Base-by-base conservation (phyloP, 2,113 vertebrate genomes). In the Pao palembangensis region DNA sequence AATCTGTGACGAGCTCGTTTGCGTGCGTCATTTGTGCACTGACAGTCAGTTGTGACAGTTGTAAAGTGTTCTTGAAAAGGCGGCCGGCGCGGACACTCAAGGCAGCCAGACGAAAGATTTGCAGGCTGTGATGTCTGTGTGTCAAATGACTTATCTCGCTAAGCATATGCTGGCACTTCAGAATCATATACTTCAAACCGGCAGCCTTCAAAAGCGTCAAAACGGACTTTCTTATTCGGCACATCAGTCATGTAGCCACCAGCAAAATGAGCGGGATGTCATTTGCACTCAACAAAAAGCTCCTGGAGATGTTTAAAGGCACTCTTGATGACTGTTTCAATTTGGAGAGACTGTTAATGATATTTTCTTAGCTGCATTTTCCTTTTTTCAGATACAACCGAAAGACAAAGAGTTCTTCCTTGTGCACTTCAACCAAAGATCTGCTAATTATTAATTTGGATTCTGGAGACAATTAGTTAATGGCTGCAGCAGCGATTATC, bases 141-240 rank as follows among this genome's bases (percentile, higher is more conserved):
- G 88, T 88, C 85, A 86, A 86, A 90, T 88, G 69, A 86, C 90
- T 90, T 91, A 91, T 90, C 89, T 85, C 77, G 15, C 88, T 74
- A 74, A 87, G 88, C 88, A 90, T 87, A 85, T 83, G 89, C 88
- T 67, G 82, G 60, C 85, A 85, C 88, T 91, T 90, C 87, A 90
- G 76, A 90, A 88, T 90, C 90, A 87, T 81, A 82, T 72, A 88
- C 88, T 90, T 88, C 86, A 88, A 83, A 75, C 53, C 63, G 61
- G 58, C 73, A 78, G 86, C 81, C 73, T 87, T 88, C 83, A 86
- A 85, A 85, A 75, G 80, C 79, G 70, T 85, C 85, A 85, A 70
- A 82, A 78, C 75, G 58, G 64, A 63, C 58, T 55, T 75, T 86
- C 75, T 81, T 60, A 77, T 84, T 85, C 82, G 79, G 80, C 84